phyloP scores from a whole-genome alignment of 2,113 vertebrate genomes.

The Alligator sinensis region DNA sequence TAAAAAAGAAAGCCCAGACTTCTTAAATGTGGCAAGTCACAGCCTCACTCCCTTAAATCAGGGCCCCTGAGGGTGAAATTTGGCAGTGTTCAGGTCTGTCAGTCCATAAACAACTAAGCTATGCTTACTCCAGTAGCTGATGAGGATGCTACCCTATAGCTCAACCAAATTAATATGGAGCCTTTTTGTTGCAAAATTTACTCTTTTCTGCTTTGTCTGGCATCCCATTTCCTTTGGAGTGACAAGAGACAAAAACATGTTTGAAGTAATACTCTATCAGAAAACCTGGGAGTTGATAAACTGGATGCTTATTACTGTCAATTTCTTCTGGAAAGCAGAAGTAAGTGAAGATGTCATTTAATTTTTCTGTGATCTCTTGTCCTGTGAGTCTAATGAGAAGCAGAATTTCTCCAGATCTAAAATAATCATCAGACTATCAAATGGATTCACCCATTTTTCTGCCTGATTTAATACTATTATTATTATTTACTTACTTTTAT shows the following conservation, averaged over 20 bases:
- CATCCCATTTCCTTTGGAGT: background rate
- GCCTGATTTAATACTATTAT: background rate
- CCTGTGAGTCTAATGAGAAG: background rate
- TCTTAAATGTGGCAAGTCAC: background rate
- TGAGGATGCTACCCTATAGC: background rate
- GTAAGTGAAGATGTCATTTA: background rate
- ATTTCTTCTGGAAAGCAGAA: background rate
- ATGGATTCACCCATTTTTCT: background rate
- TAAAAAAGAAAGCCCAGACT: background rate
- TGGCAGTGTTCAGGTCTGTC: background rate
- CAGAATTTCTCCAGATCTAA: background rate
- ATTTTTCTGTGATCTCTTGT: background rate
- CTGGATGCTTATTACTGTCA: background rate
- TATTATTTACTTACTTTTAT: no score
- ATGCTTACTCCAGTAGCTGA: background rate
- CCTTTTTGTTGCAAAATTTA: background rate
- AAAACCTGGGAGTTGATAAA: background rate
- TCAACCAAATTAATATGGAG: background rate
- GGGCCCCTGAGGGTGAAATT: background rate
- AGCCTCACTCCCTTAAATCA: background rate
- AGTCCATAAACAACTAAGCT: background rate
- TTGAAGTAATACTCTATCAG: background rate
- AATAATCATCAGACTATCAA: background rate
- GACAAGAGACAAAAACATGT: background rate
- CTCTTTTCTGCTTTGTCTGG: background rate